Conservation (phyloP, 1,140 invertebrate genomes). For the Drosophila erecta region DNA sequence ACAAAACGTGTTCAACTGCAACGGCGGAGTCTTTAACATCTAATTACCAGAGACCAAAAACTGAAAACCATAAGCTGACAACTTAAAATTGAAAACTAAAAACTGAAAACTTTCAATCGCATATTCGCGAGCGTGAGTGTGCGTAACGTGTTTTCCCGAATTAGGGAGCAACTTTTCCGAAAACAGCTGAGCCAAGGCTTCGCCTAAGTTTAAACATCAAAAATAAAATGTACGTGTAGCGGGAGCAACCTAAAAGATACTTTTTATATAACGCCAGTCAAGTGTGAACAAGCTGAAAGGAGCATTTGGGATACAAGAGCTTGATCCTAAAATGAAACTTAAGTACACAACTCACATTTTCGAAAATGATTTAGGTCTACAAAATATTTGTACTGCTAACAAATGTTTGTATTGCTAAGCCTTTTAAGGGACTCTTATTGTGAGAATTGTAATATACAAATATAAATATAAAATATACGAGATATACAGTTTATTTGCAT, state of each 20-base stretch:
- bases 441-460: no score
- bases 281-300: constrained; percentile 4
- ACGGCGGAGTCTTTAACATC: constrained; percentile 36
- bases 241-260: constrained; percentile 11
- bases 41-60: constrained; percentile 45
- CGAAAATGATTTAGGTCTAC: background rate
- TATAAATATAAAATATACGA: no score
- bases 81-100: constrained; percentile 23
- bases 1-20: constrained; percentile 68
- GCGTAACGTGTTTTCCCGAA: constrained; percentile 36
- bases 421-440: no score
- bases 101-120: constrained; percentile 44
- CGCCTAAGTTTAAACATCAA: constrained; percentile 20
- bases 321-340: background rate
- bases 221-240: constrained; percentile 41
- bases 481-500: no score
- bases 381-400: no score
- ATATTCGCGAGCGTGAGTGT: constrained; percentile 20
- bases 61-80: constrained; percentile 13
- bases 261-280: constrained; percentile 36
- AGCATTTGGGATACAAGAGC: background rate
- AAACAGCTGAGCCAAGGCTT: constrained; percentile 41
- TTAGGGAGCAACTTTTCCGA: constrained; percentile 34
- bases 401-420: no score
- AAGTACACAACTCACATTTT: background rate